A percentile compares a stretch with the other conserved stretches of the same genome.
These are phyloP conservation scores for Papilio polyxenes DNA, from an alignment of 1,140 invertebrate species.

Conservation along the genomic window DNA sequence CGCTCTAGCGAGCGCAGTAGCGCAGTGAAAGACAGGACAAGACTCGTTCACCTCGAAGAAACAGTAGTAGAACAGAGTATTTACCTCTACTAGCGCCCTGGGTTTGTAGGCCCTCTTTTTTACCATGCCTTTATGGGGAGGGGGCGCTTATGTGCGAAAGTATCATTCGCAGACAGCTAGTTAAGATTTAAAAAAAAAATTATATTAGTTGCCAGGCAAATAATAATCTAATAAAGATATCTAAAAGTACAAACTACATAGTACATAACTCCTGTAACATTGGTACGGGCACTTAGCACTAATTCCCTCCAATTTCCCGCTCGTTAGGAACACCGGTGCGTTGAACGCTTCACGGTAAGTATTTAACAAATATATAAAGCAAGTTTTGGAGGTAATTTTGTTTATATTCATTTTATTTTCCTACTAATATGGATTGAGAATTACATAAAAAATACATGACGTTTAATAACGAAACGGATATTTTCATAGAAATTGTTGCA, in stretches of 20 bases:
- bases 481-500: background rate
- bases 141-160: too few relatives aligned
- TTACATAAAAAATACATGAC: background rate
- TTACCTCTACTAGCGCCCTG: too few relatives aligned
- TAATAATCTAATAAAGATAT: too few relatives aligned
- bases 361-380: background rate
- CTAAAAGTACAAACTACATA: background rate
- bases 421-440: background rate
- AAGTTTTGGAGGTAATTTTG: background rate
- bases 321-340: slow-evolving; percentile 13
- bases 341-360: background rate
- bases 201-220: too few relatives aligned
- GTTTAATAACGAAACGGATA: background rate
- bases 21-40: too few relatives aligned
- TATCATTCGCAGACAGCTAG: too few relatives aligned
- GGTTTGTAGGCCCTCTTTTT: too few relatives aligned
- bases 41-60: too few relatives aligned
- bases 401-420: background rate
- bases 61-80: too few relatives aligned
- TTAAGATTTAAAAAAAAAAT: too few relatives aligned
- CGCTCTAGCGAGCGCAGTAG: too few relatives aligned
- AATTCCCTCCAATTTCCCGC: slow-evolving; percentile 15
- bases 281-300: background rate
- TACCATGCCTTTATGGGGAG: too few relatives aligned
- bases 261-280: background rate